These are phyloP conservation scores for Arctocebus calabarensis DNA, from an alignment of 2,797 vertebrate species.

Conservation along the genomic window DNA sequence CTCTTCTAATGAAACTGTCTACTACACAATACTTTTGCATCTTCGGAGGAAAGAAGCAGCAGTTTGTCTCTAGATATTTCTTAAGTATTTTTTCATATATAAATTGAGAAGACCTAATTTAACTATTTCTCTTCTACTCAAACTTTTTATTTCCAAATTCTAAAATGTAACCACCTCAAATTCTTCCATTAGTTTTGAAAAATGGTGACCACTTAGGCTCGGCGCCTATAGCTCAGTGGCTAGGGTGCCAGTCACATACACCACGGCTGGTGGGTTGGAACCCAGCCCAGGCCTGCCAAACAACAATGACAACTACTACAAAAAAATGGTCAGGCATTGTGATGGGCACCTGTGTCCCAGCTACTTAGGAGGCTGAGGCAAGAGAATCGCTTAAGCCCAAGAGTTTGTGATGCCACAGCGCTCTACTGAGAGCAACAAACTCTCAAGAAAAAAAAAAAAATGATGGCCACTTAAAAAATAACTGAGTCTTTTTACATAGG, in stretches of 20 bases:
- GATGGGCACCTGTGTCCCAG: no score
- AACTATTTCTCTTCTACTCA: background rate
- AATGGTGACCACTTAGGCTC: background rate
- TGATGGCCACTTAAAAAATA: background rate
- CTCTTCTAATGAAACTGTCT: background rate
- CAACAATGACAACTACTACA: no score
- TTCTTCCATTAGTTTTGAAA: background rate
- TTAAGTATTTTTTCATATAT: constrained; percentile 1
- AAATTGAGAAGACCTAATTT: background rate
- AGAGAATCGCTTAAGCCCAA: no score
- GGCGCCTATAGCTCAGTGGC: no score
- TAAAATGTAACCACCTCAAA: background rate
- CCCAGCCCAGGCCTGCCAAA: no score
- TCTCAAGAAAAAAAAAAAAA: background rate
- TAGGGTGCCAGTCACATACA: no score
- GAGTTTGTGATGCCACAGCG: no score
- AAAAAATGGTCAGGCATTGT: no score
- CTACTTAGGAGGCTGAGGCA: no score
- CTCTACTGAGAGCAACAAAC: no score
- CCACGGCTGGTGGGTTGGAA: no score
- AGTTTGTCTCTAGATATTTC: background rate
- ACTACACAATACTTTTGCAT: background rate
- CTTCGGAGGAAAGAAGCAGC: background rate
- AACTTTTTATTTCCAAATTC: background rate
- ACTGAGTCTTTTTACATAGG: background rate